Percentiles rank a stretch among this genome's conserved stretches.
Conservation (phyloP, 2,888 invertebrate genomes). For the Drosophila niveifrons region DNA sequence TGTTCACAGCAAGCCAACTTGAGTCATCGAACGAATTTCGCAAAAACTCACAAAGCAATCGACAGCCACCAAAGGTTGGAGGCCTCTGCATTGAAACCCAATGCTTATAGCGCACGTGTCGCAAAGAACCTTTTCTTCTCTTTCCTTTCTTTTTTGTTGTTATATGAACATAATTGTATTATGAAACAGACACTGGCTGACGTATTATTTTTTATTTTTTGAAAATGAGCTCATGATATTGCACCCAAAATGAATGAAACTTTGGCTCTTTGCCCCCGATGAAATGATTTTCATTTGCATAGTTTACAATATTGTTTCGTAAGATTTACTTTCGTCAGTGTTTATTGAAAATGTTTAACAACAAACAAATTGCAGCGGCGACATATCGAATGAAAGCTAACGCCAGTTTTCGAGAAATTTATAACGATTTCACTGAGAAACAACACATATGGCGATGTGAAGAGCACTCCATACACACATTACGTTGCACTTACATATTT, state of each 20-base stretch:
- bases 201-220: background rate
- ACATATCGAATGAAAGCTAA: slow-evolving; percentile 2
- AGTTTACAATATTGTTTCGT: slow-evolving; percentile 7
- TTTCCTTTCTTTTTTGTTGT: background rate
- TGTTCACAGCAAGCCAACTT: slow-evolving; percentile 31
- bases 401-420: slow-evolving; percentile 14
- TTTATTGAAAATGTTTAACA: slow-evolving; percentile 36
- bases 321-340: slow-evolving; percentile 20
- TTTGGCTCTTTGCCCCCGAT: background rate
- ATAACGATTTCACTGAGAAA: slow-evolving; percentile 21
- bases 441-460: background rate
- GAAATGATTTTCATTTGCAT: background rate
- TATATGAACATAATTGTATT: slow-evolving; percentile 53
- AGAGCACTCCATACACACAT: background rate
- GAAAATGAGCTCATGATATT: background rate
- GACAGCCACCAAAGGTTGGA: slow-evolving; percentile 17
- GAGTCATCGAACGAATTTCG: slow-evolving; percentile 49
- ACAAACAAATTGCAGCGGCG: slow-evolving; percentile 42
- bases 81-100: slow-evolving; percentile 3
- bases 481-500: slow-evolving; percentile 48
- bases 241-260: background rate
- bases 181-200: slow-evolving; percentile 45
- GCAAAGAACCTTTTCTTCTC: slow-evolving; percentile 9
- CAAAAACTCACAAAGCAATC: slow-evolving; percentile 9
- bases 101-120: slow-evolving; percentile 43